Conservation (phyloP, 2,888 invertebrate genomes). For the Calameuta pallipes region DNA sequence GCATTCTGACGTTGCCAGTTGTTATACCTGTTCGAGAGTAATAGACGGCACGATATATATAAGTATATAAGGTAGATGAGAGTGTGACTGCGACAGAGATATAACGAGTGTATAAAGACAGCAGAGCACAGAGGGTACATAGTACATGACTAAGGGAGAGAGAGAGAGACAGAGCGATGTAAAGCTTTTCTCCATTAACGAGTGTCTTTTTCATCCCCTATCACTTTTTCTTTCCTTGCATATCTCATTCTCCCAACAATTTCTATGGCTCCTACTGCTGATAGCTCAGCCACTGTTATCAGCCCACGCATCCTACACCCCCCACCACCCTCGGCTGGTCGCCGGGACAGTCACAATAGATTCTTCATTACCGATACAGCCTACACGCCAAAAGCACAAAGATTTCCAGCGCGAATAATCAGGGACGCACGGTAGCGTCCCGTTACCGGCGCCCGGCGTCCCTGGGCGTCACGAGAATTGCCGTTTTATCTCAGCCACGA, state of each 20-base stretch:
- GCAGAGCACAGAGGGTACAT: background rate
- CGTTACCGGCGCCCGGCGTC: constrained; percentile 3
- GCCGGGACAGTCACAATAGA: constrained; percentile 55
- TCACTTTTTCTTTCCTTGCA: constrained; percentile 16
- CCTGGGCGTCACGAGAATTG: background rate
- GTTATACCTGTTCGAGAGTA: background rate
- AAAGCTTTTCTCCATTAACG: constrained; percentile 51
- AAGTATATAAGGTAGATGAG: background rate
- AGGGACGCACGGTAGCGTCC: background rate
- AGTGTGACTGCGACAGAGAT: background rate
- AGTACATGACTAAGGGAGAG: background rate
- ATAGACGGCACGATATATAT: background rate
- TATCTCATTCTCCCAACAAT: constrained; percentile 17
- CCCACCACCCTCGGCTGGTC: constrained; percentile 29
- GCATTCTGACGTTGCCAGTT: background rate
- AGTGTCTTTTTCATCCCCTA: constrained; percentile 54
- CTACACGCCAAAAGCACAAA: constrained; percentile 22
- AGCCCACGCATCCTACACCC: constrained; percentile 10
- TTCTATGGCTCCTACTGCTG: constrained; percentile 20
- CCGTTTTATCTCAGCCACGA: background rate
- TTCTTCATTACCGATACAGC: constrained; percentile 62
- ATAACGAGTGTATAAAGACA: background rate
- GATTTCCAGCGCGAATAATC: background rate
- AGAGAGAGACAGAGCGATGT: constrained; percentile 5
- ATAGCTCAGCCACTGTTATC: constrained; percentile 12